Base-by-base conservation (phyloP, 1,140 invertebrate genomes). In the Varroa destructor region DNA sequence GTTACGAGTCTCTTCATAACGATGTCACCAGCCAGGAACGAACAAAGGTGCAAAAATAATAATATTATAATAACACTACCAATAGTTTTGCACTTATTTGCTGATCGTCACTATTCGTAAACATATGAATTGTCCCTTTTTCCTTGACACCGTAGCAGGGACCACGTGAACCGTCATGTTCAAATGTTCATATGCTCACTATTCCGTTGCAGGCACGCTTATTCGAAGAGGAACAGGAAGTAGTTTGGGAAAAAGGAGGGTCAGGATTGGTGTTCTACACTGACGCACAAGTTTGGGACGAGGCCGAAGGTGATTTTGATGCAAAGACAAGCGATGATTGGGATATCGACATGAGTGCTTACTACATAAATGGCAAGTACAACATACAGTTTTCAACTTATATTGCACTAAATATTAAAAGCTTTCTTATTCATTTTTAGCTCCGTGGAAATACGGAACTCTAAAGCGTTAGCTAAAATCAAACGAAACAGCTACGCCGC, bases 161-260 rank as follows among this genome's bases (percentile, higher is more conserved):
- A 25, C 25, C 25, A 25, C 25, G 25, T 25, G 25, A 25, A 25
- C 25, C 25, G 25, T 25, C 25, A 25, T 25, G 25, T 25, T 25
- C 25, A 25, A 51, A 51, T 51, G 8, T 51, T 8, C 8, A 51
- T 5, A 74, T 78, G 71, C 74, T 75, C 73, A 71, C 76, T 54
- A 76, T 75, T 6, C 80, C 80, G 73, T 67, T 67, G 14, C 37
- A 67, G 61, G 79, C 82, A 73, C 74, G 79, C 25, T 75, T 84
- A 36, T 86, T 81, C 79, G 85, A 86, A 76, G 80, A 84, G 74
- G 81, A 85, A 75, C 81, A 84, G 71, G 85, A 86, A 77, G 75
- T 85, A 0, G 81, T 82, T 42, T 86, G 85, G 85, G 85, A 86
- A 75, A 86, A 86, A 75, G 85, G 83, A 72, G 84, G 85, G 2